Conservation (phyloP, 1,140 invertebrate species). For the Ctenoplectra terminalis region DNA sequence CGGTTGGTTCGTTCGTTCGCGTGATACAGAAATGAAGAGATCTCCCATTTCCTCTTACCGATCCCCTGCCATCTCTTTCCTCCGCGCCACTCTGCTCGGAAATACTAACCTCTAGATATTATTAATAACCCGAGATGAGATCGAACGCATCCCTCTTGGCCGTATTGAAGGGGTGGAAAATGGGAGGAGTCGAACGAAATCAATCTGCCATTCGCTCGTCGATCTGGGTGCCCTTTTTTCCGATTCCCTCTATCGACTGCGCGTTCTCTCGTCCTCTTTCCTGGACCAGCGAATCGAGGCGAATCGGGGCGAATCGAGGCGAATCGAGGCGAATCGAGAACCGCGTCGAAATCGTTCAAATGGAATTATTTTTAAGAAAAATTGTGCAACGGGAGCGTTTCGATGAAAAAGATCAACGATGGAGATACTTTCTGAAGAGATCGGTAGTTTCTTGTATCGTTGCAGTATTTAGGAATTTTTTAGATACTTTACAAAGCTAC, state of each 20-base stretch:
- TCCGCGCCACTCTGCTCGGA: constrained; percentile 64
- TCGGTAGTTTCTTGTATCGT: no score
- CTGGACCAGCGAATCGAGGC: neutral
- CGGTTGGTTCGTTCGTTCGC: constrained; percentile 75
- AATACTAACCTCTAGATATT: constrained; percentile 83
- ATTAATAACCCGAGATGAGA: constrained; percentile 82
- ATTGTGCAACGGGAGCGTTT: neutral
- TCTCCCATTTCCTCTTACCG: constrained; percentile 74
- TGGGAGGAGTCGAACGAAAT: constrained; percentile 73
- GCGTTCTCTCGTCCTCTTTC: constrained; percentile 15
- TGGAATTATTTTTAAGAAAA: constrained; percentile 14
- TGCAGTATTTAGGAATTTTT: no score
- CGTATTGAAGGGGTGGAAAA: constrained; percentile 59
- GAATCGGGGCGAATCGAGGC: no score
- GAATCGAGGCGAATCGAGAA: no score
- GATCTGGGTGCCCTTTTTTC: constrained; percentile 61
- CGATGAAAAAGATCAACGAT: neutral
- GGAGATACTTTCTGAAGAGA: neutral
- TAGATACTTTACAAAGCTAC: no score
- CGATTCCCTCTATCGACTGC: constrained; percentile 55
- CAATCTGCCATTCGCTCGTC: constrained; percentile 81
- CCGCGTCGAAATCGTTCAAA: neutral
- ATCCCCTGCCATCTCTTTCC: constrained; percentile 22
- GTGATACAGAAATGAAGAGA: constrained; percentile 83
- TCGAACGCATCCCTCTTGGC: constrained; percentile 76